A percentile compares a stretch with the other conserved stretches of the same genome.
Conservation (phyloP, 2,888 invertebrate genomes). For the Volucella inanis region DNA sequence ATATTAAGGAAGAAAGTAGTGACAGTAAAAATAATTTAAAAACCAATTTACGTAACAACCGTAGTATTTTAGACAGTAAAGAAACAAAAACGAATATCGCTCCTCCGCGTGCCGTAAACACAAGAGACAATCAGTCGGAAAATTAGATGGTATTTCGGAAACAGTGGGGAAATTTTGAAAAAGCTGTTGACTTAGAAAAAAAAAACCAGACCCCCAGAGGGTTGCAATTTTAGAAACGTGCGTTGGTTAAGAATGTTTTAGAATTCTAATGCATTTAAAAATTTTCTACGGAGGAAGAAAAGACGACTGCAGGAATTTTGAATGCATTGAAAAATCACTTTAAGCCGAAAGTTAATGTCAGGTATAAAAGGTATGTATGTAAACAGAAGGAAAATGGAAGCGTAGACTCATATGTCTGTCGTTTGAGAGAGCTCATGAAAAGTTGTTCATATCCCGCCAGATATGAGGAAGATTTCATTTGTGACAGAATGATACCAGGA, state of each 20-base stretch:
- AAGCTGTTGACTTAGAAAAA: conserved; percentile 9
- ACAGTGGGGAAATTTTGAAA: conserved; percentile 18
- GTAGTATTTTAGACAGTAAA: not conserved
- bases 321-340: conserved; percentile 4
- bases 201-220: conserved; percentile 9
- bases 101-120: not conserved
- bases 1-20: conserved; percentile 3
- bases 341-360: not conserved
- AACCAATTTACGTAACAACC: not conserved
- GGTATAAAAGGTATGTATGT: conserved; percentile 2
- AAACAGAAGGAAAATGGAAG: conserved; percentile 9
- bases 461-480: conserved; percentile 8
- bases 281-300: conserved; percentile 4
- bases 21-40: not conserved
- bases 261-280: not conserved
- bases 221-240: conserved; percentile 16
- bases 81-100: conserved; percentile 15
- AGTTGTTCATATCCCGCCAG: conserved; percentile 8
- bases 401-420: not conserved
- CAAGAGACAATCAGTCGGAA: not conserved
- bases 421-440: not conserved
- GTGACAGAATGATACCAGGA: conserved; percentile 7
- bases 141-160: conserved; percentile 12
- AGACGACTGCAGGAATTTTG: conserved; percentile 2
- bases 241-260: conserved; percentile 3